phyloP scores from a whole-genome alignment of 2,113 vertebrate genomes.

The Python bivittatus region DNA sequence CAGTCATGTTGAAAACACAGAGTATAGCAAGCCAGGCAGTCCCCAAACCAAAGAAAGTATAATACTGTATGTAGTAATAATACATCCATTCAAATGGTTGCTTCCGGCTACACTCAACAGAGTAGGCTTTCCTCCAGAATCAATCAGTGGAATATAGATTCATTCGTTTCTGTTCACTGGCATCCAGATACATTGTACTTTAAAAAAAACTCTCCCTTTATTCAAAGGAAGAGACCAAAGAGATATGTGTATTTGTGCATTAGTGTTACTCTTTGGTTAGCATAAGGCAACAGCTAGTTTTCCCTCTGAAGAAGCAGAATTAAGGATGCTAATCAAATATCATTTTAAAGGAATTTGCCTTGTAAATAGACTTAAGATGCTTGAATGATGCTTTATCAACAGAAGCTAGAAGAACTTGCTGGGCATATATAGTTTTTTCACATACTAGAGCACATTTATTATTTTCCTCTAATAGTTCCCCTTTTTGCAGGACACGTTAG shows the following conservation, averaged over 20 bases:
- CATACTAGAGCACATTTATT: neutral
- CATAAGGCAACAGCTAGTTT: neutral
- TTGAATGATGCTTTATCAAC: neutral
- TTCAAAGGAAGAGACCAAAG: neutral
- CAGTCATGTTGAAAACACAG: neutral
- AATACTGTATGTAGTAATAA: neutral
- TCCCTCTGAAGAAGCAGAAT: neutral
- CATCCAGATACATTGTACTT: neutral
- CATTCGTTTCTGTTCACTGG: neutral
- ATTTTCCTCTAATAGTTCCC: neutral
- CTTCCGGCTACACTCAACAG: neutral
- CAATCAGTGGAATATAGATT: neutral
- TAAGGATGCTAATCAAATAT: neutral
- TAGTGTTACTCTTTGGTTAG: neutral
- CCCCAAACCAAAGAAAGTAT: neutral
- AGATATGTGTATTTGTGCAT: neutral
- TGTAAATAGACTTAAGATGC: neutral
- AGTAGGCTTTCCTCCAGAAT: neutral
- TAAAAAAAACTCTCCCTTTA: neutral
- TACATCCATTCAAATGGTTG: neutral
- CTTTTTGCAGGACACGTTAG: neutral
- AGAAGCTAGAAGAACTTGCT: neutral
- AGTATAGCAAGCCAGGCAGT: neutral
- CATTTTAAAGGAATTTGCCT: neutral
- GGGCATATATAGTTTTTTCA: neutral